Base-by-base conservation (phyloP, 2,888 invertebrate genomes). In the Oxyteleia sp. region DNA sequence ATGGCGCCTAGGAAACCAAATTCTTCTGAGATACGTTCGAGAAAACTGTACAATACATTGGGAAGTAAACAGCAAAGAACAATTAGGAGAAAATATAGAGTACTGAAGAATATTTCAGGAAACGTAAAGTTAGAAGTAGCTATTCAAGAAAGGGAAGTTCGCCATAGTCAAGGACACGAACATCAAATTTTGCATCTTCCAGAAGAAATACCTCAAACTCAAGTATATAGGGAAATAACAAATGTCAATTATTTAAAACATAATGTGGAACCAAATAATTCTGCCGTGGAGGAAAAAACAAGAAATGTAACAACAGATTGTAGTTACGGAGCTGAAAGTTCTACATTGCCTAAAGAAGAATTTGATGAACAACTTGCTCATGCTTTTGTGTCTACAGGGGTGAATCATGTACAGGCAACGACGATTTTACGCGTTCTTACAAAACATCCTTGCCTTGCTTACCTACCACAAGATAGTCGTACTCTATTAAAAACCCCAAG, bases 361-460 rank as follows among this genome's bases (percentile, higher is more conserved):
- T 57, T 57, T 16, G 20, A 10, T 5, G 15, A 38, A 38, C 0
- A 32, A 41, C 57, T 57, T 2, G 41, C 41, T 20, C 10, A 57
- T 20, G 57, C 23, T 32, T 57, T 57, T 20, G 2, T 41, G 11
- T 20, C 20, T 2, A 41, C 41, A 4, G 20, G 23, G 5, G 57
- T 57, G 4, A 57, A 57, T 41, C 57, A 57, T 13, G n/a, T 57
- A 1, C 61, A 61, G 45, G 45, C 26, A 7, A 61, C n/a, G 2
- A 16, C 32, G 15, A 61, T 61, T 45, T 45, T 61, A 15, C 8
- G 20, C 2, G 43, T 61, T 45, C 2, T 61, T 7, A 45, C 26
- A 61, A 45, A 13, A 13, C 61, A 61, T 29, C 4, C 61, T 43
- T 61, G 61, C 41, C 45, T 15, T 5, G 8, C 4, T 26, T 18